Conservation (phyloP, 2,113 vertebrate species). For the Seriola quinqueradiata region DNA sequence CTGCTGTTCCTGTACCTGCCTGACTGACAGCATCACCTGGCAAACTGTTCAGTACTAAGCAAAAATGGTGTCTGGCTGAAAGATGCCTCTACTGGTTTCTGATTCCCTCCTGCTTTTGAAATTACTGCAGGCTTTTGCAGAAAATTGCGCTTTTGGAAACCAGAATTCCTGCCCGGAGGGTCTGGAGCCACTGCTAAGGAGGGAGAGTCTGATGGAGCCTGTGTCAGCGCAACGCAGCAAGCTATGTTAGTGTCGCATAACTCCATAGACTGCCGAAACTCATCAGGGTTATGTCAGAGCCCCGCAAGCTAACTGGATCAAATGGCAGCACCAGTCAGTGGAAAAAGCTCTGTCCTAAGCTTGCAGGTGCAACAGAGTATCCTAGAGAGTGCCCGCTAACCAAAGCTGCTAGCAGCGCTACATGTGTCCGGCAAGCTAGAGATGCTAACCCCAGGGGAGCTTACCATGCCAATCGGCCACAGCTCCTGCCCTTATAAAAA, state of each 20-base stretch:
- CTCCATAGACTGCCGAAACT: neutral
- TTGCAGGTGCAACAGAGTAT: neutral
- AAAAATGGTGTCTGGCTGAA: neutral
- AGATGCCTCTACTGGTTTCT: neutral
- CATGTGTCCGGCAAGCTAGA: neutral
- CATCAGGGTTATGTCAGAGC: neutral
- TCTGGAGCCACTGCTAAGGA: neutral
- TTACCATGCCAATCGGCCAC: neutral
- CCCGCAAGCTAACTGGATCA: neutral
- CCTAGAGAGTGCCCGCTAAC: neutral
- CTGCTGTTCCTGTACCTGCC: neutral
- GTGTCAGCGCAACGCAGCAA: neutral
- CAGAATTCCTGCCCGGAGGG: neutral
- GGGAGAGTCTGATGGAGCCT: neutral
- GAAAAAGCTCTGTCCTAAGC: neutral
- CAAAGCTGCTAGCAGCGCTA: neutral
- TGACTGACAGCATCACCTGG: slow-evolving; percentile 2
- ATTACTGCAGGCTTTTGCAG: neutral
- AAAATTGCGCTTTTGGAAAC: neutral
- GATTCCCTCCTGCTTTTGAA: neutral
- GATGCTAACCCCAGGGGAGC: neutral
- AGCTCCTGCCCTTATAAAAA: neutral
- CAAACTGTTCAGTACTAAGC: neutral
- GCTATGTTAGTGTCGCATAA: neutral
- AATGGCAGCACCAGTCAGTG: neutral